Conservation (phyloP, 2,888 invertebrate genomes). For the Synergus gifuensis region DNA sequence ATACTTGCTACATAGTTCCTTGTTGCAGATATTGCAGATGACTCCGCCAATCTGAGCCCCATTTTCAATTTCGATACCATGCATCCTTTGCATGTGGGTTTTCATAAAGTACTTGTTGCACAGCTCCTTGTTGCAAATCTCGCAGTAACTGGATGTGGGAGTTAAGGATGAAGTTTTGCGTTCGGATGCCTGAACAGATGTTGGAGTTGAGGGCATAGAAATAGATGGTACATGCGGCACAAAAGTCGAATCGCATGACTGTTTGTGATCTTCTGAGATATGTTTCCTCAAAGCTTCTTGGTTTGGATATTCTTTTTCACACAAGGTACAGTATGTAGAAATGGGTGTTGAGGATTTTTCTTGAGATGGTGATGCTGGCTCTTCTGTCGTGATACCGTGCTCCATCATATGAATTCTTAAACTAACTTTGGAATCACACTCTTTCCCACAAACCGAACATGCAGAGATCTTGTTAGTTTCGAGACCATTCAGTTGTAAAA, state of each 20-base stretch:
- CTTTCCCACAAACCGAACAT: slow-evolving; percentile 86
- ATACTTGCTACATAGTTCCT: slow-evolving; percentile 98
- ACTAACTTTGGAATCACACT: slow-evolving; percentile 85
- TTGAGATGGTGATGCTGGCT: slow-evolving; percentile 63
- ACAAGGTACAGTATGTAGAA: slow-evolving; percentile 78
- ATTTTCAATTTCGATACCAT: slow-evolving; percentile 95
- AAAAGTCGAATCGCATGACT: slow-evolving; percentile 66
- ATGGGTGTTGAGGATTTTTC: slow-evolving; percentile 73
- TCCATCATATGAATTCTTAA: slow-evolving; percentile 85
- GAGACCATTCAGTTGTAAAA: slow-evolving; percentile 90
- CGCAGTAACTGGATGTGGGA: slow-evolving; percentile 93
- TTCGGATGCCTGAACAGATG: slow-evolving; percentile 66
- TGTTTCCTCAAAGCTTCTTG: slow-evolving; percentile 85
- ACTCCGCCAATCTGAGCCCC: slow-evolving; percentile 96
- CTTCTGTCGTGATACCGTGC: slow-evolving; percentile 78
- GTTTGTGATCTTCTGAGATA: slow-evolving; percentile 83
- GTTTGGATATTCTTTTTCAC: slow-evolving; percentile 82
- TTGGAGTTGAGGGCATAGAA: slow-evolving; percentile 50
- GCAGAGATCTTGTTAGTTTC: slow-evolving; percentile 81
- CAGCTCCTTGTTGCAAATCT: slow-evolving; percentile 98
- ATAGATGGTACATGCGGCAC: slow-evolving; percentile 55
- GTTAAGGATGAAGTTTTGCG: slow-evolving; percentile 82
- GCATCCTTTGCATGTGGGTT: slow-evolving; percentile 99
- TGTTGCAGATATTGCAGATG: slow-evolving; percentile 98
- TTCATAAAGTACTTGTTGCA: slow-evolving; percentile 99